Evolutionary conservation across 2,797 vertebrate species (phyloP).

Genomic region (Channallabes apus): DNA sequence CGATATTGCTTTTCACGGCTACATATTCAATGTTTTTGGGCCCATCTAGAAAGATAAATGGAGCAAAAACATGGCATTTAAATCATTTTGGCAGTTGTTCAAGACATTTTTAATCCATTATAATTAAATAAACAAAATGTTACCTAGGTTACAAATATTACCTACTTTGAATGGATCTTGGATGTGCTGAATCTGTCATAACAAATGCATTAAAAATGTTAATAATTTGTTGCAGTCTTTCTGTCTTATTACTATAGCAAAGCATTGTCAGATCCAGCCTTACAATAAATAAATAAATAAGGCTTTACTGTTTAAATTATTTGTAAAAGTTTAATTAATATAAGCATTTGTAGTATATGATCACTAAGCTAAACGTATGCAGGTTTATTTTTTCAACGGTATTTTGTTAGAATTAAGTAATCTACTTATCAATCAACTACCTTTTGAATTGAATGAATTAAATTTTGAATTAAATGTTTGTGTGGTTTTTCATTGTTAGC

Average conservation of each 20-base stretch:
- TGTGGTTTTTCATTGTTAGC: neutral
- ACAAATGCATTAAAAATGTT: conserved; percentile 8
- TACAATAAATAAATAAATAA: too few species aligned
- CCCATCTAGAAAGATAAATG: conserved; percentile 43
- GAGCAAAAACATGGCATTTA: neutral
- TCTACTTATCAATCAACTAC: neutral
- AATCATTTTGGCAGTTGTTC: neutral
- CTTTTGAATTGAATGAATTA: neutral
- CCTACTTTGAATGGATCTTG: conserved; percentile 60
- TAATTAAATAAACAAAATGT: neutral
- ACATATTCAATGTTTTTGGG: conserved; percentile 40
- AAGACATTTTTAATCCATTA: neutral
- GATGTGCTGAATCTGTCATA: conserved; percentile 63
- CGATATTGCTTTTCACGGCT: conserved; percentile 60
- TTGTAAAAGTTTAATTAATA: too few species aligned
- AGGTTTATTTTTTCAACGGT: neutral
- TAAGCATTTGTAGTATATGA: too few species aligned
- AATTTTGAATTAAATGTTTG: neutral
- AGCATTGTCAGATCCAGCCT: too few species aligned
- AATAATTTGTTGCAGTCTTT: neutral
- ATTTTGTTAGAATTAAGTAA: neutral
- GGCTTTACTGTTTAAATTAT: too few species aligned
- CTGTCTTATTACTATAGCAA: too few species aligned
- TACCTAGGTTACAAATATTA: neutral
- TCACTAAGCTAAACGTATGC: neutral